Evolutionary conservation across 2,888 invertebrate genomes (phyloP).

Genomic region (Thymelicus lineola): DNA sequence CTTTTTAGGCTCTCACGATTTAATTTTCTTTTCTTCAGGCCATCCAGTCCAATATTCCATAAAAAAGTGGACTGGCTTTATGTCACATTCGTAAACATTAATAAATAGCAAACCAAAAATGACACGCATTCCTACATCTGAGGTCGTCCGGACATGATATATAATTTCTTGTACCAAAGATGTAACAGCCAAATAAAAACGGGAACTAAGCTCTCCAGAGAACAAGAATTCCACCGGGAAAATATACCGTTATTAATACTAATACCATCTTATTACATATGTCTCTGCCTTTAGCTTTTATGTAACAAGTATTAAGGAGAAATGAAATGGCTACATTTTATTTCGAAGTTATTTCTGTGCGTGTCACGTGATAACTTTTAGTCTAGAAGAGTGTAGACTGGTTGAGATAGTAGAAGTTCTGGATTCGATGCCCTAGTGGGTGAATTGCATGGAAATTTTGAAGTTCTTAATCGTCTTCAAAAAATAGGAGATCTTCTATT

Average conservation of each 20-base stretch:
- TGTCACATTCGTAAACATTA: neutral
- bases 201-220: neutral
- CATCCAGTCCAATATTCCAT: no score
- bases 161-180: neutral
- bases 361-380: neutral
- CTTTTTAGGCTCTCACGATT: no score
- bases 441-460: no score
- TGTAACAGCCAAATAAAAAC: neutral
- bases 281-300: slow-evolving; percentile 1
- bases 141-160: slow-evolving; percentile 2
- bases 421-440: no score
- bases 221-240: neutral
- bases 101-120: neutral
- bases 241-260: slow-evolving; percentile 1
- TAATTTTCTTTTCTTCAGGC: no score
- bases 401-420: no score
- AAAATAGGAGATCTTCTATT: no score
- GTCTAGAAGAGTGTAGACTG: no score
- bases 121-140: neutral
- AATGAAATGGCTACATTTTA: neutral
- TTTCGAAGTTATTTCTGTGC: neutral
- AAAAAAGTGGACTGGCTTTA: no score
- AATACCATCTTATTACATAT: slow-evolving; percentile 2
- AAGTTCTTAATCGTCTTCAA: neutral
- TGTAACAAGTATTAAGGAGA: neutral